Conservation (phyloP, 2,797 vertebrate species). For the Acanthurus lineatus region DNA sequence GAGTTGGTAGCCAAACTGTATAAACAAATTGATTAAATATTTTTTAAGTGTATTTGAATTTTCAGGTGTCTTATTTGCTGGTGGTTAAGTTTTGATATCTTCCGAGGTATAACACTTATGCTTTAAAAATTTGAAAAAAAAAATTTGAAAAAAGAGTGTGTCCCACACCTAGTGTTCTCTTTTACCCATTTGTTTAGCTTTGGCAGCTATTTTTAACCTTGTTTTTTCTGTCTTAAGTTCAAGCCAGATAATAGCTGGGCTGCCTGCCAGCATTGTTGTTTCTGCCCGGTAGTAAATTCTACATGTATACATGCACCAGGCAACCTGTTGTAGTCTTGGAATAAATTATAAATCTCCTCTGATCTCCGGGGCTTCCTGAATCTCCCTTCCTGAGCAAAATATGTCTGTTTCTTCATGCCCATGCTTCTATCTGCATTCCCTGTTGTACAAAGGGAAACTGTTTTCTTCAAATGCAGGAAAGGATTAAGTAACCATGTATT, state of each 20-base stretch:
- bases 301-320: constrained; percentile 10
- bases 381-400: constrained; percentile 52
- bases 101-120: background rate
- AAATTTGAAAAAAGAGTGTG: too few species aligned
- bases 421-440: background rate
- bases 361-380: constrained; percentile 53
- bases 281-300: constrained; percentile 8
- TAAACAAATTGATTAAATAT: too few species aligned
- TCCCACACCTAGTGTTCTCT: too few species aligned
- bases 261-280: constrained; percentile 35
- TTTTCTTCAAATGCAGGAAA: constrained; percentile 61
- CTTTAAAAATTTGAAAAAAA: background rate
- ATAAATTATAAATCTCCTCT: constrained; percentile 27
- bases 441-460: constrained; percentile 33
- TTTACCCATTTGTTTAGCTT: constrained; percentile 28
- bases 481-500: constrained; percentile 55
- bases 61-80: too few species aligned
- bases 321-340: constrained; percentile 24
- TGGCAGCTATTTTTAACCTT: constrained; percentile 18
- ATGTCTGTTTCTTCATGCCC: constrained; percentile 31
- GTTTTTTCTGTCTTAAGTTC: constrained; percentile 7
- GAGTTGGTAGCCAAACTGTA: too few species aligned
- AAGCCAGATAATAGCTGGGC: constrained; percentile 41
- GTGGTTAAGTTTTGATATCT: background rate
- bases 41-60: background rate